A percentile compares a stretch with the other conserved stretches of the same genome.
These are phyloP conservation scores for Drosophila bocqueti DNA, from an alignment of 1,140 invertebrate species.

Conservation along the genomic window DNA sequence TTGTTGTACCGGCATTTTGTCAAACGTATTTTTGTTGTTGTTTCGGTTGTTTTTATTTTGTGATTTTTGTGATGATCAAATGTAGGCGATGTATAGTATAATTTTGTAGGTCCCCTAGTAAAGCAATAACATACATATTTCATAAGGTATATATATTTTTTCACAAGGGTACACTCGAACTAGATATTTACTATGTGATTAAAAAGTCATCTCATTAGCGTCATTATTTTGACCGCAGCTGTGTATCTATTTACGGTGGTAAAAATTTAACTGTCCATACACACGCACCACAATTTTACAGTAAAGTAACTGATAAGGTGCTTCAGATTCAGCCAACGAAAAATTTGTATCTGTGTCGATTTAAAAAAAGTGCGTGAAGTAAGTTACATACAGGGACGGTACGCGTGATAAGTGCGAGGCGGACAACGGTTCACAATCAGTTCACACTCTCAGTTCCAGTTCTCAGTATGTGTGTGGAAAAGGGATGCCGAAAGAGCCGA, in stretches of 20 bases:
- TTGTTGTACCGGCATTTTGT: too few species aligned
- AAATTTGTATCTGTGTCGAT: conserved; percentile 22
- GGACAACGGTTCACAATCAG: conserved; percentile 1
- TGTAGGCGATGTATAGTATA: too few species aligned
- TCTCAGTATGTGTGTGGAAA: conserved; percentile 21
- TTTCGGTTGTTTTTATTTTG: too few species aligned
- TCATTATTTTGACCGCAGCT: not conserved
- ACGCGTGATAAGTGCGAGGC: conserved; percentile 6
- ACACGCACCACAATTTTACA: conserved; percentile 2
- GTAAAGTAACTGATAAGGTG: conserved; percentile 2
- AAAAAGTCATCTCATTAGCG: not conserved
- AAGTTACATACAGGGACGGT: conserved; percentile 1
- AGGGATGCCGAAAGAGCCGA: conserved; percentile 32
- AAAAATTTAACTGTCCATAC: not conserved
- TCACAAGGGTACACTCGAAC: not conserved
- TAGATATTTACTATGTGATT: not conserved
- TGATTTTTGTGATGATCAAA: too few species aligned
- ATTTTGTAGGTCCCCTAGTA: too few species aligned
- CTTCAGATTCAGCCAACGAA: conserved; percentile 4
- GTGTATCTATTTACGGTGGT: not conserved
- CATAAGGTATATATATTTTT: not conserved
- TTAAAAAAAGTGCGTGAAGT: conserved; percentile 9
- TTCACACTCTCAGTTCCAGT: conserved; percentile 3
- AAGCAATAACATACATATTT: too few species aligned
- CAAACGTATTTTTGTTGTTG: too few species aligned